Conservation (phyloP, 2,888 invertebrate genomes). For the Piscicola geometra region DNA sequence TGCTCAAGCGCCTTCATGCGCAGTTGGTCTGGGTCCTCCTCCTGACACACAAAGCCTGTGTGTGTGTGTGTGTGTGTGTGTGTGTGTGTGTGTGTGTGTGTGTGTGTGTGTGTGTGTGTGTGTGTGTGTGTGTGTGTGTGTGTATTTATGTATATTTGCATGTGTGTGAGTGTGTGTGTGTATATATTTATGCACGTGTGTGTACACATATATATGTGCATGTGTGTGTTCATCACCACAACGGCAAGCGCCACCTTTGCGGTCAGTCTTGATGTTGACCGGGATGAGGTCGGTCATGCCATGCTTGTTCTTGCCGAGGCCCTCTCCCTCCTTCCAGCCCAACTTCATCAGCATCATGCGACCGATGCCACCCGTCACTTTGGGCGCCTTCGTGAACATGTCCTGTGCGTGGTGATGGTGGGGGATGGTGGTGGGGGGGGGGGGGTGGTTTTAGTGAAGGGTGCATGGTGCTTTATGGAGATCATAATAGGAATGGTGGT, state of each 20-base stretch:
- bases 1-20: constrained; percentile 24
- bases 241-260: constrained; percentile 66
- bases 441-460: too few relatives aligned
- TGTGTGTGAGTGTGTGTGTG: too few relatives aligned
- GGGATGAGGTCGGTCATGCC: constrained; percentile 82
- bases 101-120: too few relatives aligned
- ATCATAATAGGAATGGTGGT: too few relatives aligned
- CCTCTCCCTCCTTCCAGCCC: constrained; percentile 97
- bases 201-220: too few relatives aligned
- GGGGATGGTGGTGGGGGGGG: too few relatives aligned
- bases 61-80: not conserved
- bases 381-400: constrained; percentile 81
- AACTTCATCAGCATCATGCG: constrained; percentile 94
- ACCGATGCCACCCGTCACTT: constrained; percentile 89
- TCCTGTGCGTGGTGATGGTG: constrained; percentile 63
- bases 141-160: too few relatives aligned
- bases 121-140: too few relatives aligned
- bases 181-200: too few relatives aligned
- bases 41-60: constrained; percentile 21
- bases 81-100: too few relatives aligned
- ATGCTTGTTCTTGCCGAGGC: constrained; percentile 88
- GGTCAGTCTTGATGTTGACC: constrained; percentile 91
- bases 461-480: too few relatives aligned
- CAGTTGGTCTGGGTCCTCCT: constrained; percentile 30
- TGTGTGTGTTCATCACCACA: too few relatives aligned